Evolutionary conservation across 2,113 vertebrate genomes (phyloP).

Genomic region (Leucoraja erinaceus): DNA sequence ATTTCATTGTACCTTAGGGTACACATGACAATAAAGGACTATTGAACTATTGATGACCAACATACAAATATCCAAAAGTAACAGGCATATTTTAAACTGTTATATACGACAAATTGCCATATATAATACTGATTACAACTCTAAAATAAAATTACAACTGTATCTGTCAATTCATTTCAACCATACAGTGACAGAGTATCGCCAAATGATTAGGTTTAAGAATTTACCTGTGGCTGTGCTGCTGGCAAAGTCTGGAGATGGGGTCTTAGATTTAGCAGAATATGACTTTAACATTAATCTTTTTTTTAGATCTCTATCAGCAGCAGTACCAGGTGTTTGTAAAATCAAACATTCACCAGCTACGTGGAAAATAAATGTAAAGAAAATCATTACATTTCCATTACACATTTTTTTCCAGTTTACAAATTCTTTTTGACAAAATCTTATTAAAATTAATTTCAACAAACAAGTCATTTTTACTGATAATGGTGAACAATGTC

Average conservation of each 20-base stretch:
- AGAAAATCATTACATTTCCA: not conserved
- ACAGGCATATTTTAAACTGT: not conserved
- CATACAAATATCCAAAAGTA: not conserved
- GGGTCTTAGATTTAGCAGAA: not conserved
- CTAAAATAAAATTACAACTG: not conserved
- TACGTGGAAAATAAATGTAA: not conserved
- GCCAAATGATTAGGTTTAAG: no score
- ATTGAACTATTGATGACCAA: not conserved
- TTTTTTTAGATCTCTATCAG: constrained; percentile 22
- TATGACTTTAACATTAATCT: constrained; percentile 6
- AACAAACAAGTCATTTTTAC: not conserved
- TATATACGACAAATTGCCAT: not conserved
- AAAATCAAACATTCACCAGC: not conserved
- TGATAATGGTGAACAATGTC: no score
- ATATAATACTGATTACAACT: not conserved
- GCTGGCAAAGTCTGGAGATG: constrained; percentile 12
- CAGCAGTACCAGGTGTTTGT: not conserved
- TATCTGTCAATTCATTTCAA: not conserved
- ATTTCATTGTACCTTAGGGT: no score
- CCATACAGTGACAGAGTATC: not conserved
- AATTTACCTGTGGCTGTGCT: constrained; percentile 21
- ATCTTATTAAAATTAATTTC: not conserved
- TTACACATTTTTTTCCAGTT: not conserved
- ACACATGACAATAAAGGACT: no score
- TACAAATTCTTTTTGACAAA: no score